Evolutionary conservation across 2,797 vertebrate species (phyloP).

Genomic region (Lophotriccus pileatus): DNA sequence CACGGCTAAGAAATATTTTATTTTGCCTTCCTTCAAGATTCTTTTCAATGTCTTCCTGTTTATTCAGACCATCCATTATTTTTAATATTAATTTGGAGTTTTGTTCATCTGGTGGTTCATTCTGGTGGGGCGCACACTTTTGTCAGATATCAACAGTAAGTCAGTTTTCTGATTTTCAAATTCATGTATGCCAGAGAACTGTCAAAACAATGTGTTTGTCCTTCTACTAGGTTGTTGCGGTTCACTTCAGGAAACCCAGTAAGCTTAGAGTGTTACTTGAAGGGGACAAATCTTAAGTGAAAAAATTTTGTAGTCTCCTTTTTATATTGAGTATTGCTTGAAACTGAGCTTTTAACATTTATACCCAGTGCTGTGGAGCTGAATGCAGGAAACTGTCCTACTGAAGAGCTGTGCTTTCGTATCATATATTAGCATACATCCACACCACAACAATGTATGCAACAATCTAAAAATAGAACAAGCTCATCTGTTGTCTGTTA

Average conservation of each 20-base stretch:
- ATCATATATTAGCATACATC: rapidly evolving
- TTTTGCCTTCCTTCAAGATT: not conserved
- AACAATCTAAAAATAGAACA: not conserved
- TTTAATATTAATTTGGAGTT: not conserved
- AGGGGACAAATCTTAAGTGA: not conserved
- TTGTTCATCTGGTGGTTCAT: not conserved
- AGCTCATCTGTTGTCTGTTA: not conserved
- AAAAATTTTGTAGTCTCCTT: not conserved
- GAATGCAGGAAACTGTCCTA: not conserved
- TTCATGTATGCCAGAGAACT: not conserved
- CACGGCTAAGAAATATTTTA: not conserved
- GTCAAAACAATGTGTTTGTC: not conserved
- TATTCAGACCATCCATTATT: not conserved
- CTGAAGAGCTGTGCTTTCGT: not conserved
- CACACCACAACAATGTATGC: not conserved
- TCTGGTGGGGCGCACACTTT: not conserved
- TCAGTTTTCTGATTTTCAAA: not conserved
- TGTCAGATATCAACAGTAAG: not conserved
- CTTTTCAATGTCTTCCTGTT: not conserved
- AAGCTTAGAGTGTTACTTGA: not conserved
- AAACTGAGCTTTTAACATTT: not conserved
- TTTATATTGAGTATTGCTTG: not conserved
- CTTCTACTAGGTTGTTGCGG: not conserved
- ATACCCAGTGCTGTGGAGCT: not conserved
- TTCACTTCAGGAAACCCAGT: not conserved